Percentiles rank a stretch among this genome's conserved stretches.
Evolutionary conservation across 2,888 invertebrate genomes (phyloP).

Genomic region (Cryptocephalus moraei): DNA sequence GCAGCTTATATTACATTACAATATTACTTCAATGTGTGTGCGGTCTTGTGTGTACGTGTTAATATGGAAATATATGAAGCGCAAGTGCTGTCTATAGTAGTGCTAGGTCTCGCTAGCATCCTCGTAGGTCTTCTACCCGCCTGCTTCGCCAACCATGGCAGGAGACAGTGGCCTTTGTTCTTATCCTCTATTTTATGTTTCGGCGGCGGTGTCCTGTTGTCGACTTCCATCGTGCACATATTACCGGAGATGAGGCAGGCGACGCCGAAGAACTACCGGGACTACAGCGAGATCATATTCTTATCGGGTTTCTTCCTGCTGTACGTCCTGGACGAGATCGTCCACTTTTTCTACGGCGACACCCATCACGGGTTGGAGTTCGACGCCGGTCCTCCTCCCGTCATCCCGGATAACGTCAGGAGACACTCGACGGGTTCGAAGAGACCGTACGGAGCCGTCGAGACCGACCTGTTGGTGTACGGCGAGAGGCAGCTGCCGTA

Average conservation of each 20-base stretch:
- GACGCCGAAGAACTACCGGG: constrained; percentile 27
- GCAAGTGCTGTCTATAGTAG: constrained; percentile 55
- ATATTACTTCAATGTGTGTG: neutral
- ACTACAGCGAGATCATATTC: constrained; percentile 53
- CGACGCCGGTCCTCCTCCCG: constrained; percentile 1
- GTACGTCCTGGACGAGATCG: constrained; percentile 62
- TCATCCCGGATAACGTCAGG: constrained; percentile 1
- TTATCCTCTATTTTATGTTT: constrained; percentile 65
- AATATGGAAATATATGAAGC: constrained; percentile 24
- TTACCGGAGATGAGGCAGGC: constrained; percentile 64
- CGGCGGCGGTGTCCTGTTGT: constrained; percentile 69
- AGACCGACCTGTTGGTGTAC: constrained; percentile 8
- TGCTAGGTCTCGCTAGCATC: constrained; percentile 59
- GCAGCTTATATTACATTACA: neutral
- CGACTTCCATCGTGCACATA: constrained; percentile 70
- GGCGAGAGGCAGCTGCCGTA: constrained; percentile 14
- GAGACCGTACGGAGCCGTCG: constrained; percentile 11
- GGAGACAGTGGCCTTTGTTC: constrained; percentile 49
- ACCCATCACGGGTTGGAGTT: constrained; percentile 20
- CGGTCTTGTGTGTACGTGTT: too few species aligned
- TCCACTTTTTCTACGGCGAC: constrained; percentile 54
- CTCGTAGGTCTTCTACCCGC: constrained; percentile 60
- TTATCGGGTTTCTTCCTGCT: constrained; percentile 62
- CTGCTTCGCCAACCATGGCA: constrained; percentile 48
- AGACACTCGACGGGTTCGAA: constrained; percentile 12